A percentile compares a stretch with the other conserved stretches of the same genome.
Evolutionary conservation across 2,797 vertebrate species (phyloP).

Genomic region (Nyctalus aviator): DNA sequence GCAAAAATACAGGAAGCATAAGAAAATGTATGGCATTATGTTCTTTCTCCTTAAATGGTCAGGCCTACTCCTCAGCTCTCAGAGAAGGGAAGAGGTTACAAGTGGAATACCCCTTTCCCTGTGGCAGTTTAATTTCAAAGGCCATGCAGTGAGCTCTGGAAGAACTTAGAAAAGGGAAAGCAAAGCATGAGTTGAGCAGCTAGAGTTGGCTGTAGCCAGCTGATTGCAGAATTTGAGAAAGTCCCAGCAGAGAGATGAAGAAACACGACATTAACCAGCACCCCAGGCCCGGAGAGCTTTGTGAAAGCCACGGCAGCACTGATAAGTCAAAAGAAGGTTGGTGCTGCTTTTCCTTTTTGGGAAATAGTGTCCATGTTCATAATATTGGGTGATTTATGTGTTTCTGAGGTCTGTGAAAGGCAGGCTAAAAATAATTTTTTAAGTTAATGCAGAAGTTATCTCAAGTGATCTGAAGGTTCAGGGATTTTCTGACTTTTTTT

Average conservation of each 20-base stretch:
- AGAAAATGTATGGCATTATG: conserved; percentile 79
- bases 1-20: conserved; percentile 73
- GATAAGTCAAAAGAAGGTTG: conserved; percentile 57
- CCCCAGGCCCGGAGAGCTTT: conserved; percentile 5
- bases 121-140: conserved; percentile 72
- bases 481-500: neutral
- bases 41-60: conserved; percentile 85
- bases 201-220: conserved; percentile 23
- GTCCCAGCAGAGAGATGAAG: neutral
- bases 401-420: conserved; percentile 60
- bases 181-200: conserved; percentile 28
- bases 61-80: conserved; percentile 73
- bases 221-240: conserved; percentile 65
- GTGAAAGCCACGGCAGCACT: conserved; percentile 65
- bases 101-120: conserved; percentile 62
- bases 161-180: conserved; percentile 67
- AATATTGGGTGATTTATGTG: conserved; percentile 80
- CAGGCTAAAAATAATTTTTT: conserved; percentile 70
- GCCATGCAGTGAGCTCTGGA: conserved; percentile 56
- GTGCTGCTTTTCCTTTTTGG: conserved; percentile 81
- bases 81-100: conserved; percentile 44
- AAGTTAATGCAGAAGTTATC: conserved; percentile 65
- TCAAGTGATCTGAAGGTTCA: conserved; percentile 59
- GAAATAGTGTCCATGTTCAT: conserved; percentile 76
- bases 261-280: conserved; percentile 17